A percentile compares a stretch with the other conserved stretches of the same genome.
These are phyloP conservation scores for Eolophus roseicapilla DNA, from an alignment of 2,113 vertebrate species.

Conservation along the genomic window DNA sequence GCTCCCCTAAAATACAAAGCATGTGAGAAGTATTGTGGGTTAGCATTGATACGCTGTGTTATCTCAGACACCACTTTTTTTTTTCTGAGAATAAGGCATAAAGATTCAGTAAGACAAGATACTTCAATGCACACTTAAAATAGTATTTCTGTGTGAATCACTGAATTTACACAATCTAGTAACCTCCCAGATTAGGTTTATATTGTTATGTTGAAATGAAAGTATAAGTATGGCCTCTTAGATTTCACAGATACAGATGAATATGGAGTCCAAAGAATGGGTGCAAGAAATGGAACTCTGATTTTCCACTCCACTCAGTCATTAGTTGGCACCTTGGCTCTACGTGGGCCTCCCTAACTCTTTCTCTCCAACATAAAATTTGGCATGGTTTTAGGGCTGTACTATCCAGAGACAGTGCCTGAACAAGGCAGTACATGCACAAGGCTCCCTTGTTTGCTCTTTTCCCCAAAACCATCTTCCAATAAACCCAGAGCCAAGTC, in stretches of 20 bases:
- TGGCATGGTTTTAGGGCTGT: neutral
- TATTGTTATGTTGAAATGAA: neutral
- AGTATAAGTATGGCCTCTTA: neutral
- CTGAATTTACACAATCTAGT: neutral
- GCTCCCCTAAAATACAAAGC: constrained; percentile 6
- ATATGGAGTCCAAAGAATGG: neutral
- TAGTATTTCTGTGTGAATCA: neutral
- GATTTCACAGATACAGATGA: neutral
- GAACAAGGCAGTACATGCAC: neutral
- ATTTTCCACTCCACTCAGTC: neutral
- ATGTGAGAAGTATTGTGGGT: neutral
- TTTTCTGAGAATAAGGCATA: neutral
- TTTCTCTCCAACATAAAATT: neutral
- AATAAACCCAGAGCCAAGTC: neutral
- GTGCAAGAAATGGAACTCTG: neutral
- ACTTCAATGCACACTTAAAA: neutral
- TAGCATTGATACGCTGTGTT: neutral
- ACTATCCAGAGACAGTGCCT: neutral
- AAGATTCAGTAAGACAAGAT: neutral
- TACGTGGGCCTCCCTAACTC: neutral
- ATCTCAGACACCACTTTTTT: neutral
- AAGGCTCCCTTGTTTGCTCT: neutral
- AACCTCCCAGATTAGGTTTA: neutral
- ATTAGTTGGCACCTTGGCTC: neutral
- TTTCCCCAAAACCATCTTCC: fast-evolving